These are phyloP conservation scores for Mythimna lalbum DNA, from an alignment of 2,888 invertebrate species.

Conservation along the genomic window DNA sequence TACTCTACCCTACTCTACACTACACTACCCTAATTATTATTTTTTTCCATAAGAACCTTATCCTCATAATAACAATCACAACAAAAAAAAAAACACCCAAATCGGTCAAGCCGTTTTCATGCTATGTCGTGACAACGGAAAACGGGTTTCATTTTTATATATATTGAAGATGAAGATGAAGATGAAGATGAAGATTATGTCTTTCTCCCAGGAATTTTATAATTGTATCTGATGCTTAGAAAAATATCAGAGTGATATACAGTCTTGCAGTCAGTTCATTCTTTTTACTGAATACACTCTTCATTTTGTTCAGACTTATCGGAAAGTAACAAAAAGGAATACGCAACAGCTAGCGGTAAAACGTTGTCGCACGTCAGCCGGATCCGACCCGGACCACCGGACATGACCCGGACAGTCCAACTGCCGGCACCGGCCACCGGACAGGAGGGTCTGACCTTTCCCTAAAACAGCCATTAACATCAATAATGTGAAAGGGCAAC, in stretches of 20 bases:
- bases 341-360: slow-evolving; percentile 18
- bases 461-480: slow-evolving; percentile 46
- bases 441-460: slow-evolving; percentile 36
- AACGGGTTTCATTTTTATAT: too few relatives aligned
- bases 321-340: slow-evolving; percentile 6
- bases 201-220: not conserved
- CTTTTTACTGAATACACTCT: not conserved
- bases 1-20: too few relatives aligned
- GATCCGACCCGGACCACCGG: slow-evolving; percentile 5
- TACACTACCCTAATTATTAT: too few relatives aligned
- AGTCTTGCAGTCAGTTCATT: not conserved
- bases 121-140: too few relatives aligned
- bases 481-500: slow-evolving; percentile 42
- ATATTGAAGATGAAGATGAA: too few relatives aligned
- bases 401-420: slow-evolving; percentile 6
- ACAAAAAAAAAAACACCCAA: too few relatives aligned
- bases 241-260: not conserved
- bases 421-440: slow-evolving; percentile 3
- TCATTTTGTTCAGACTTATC: not conserved
- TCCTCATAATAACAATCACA: too few relatives aligned
- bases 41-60: too few relatives aligned
- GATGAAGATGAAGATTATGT: too few relatives aligned
- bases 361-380: slow-evolving; percentile 17
- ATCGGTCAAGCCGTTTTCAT: too few relatives aligned
- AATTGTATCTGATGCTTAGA: not conserved